These are phyloP conservation scores for Nasonia giraulti DNA, from an alignment of 1,140 invertebrate genomes.

Conservation along the genomic window DNA sequence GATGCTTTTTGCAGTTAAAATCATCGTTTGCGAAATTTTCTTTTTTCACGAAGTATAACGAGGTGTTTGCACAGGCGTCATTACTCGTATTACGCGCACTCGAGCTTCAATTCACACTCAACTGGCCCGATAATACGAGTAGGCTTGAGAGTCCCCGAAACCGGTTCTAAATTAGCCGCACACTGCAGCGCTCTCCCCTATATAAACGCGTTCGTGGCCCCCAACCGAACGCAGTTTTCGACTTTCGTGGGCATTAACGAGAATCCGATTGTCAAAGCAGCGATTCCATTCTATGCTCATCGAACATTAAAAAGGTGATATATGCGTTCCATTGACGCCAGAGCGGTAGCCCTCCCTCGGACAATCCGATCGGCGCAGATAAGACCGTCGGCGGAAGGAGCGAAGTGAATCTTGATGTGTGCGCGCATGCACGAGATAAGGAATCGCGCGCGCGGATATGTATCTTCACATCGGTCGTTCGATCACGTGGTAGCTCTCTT, in stretches of 20 bases:
- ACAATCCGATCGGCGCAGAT: constrained; percentile 59
- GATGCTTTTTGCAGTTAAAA: constrained; percentile 28
- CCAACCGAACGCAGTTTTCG: background rate
- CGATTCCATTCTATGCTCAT: constrained; percentile 30
- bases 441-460: background rate
- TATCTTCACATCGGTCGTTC: constrained; percentile 65
- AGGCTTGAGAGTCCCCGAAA: background rate
- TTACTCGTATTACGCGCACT: background rate
- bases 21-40: background rate
- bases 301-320: constrained; percentile 41
- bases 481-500: constrained; percentile 58
- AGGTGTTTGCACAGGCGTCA: too few relatives aligned
- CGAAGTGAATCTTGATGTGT: background rate
- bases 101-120: background rate
- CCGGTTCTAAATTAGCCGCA: background rate
- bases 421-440: background rate
- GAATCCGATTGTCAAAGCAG: background rate
- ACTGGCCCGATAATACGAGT: background rate
- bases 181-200: too few relatives aligned
- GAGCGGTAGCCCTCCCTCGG: constrained; percentile 53
- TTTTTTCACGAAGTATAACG: too few relatives aligned
- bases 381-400: constrained; percentile 47
- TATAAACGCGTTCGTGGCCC: too few relatives aligned
- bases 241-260: background rate
- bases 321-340: constrained; percentile 27